Evolutionary conservation across 2,113 vertebrate species (phyloP).

Genomic region (Varanus komodoensis): DNA sequence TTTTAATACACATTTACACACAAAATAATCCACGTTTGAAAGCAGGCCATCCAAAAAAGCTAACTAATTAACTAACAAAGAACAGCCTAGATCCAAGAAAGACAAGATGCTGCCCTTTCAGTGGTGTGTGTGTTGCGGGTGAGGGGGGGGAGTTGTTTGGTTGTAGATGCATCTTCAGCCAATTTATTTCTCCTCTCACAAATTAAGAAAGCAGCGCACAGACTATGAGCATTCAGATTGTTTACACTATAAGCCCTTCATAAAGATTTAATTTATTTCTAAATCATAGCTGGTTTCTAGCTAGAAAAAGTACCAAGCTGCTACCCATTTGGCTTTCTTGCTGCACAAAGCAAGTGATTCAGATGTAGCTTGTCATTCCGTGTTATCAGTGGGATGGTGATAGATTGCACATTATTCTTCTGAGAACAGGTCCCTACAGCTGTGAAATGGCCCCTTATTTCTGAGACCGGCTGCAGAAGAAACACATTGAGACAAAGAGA

Average conservation of each 20-base stretch:
- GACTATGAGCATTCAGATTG: slow-evolving; percentile 48
- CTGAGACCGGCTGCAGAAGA: slow-evolving; percentile 66
- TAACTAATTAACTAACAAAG: too few relatives aligned
- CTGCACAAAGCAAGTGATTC: slow-evolving; percentile 63
- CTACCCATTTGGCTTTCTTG: slow-evolving; percentile 58
- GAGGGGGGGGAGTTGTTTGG: too few relatives aligned
- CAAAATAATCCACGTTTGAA: not conserved
- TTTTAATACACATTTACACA: too few relatives aligned
- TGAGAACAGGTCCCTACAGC: slow-evolving; percentile 69
- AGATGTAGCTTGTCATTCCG: slow-evolving; percentile 69
- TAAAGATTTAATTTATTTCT: slow-evolving; percentile 63
- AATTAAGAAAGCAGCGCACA: not conserved
- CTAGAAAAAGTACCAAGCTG: slow-evolving; percentile 59
- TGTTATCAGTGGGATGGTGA: slow-evolving; percentile 71
- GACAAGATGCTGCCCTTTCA: not conserved
- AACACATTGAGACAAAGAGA: slow-evolving; percentile 58
- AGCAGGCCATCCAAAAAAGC: not conserved
- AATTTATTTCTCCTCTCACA: not conserved
- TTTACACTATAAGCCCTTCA: slow-evolving; percentile 58
- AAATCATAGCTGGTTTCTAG: slow-evolving; percentile 56
- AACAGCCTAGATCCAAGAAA: not conserved
- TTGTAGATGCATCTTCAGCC: not conserved
- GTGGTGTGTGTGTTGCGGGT: too few relatives aligned
- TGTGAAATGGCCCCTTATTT: slow-evolving; percentile 68
- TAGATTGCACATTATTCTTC: slow-evolving; percentile 72